Evolutionary conservation across 2,113 vertebrate genomes (phyloP).

Genomic region (Hippocampus barbouri): DNA sequence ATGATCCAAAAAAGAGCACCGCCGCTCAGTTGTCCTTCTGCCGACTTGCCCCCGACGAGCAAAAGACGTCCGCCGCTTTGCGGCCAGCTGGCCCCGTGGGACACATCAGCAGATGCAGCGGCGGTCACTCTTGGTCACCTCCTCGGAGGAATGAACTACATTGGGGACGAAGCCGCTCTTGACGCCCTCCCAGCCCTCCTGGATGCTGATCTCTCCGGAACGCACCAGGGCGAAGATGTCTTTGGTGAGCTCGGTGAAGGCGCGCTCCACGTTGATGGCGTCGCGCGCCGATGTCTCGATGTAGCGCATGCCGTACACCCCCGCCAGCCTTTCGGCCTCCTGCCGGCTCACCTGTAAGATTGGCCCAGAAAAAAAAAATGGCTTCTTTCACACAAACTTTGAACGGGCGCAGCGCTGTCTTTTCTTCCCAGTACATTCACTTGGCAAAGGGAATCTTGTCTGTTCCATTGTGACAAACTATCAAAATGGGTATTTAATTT

Average conservation of each 20-base stretch:
- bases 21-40: constrained; percentile 8
- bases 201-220: constrained; percentile 91
- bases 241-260: constrained; percentile 95
- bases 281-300: constrained; percentile 96
- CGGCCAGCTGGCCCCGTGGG: neutral
- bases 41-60: constrained; percentile 7
- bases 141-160: constrained; percentile 93
- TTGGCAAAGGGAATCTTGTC: too few species aligned
- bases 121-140: constrained; percentile 93
- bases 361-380: neutral
- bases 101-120: constrained; percentile 88
- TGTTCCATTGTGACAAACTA: too few species aligned
- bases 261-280: constrained; percentile 94
- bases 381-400: too few species aligned
- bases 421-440: too few species aligned
- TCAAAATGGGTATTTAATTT: too few species aligned
- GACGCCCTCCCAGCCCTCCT: constrained; percentile 99
- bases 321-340: constrained; percentile 94
- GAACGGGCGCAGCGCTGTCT: too few species aligned
- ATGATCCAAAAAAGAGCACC: constrained; percentile 25
- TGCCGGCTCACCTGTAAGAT: constrained; percentile 74
- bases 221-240: constrained; percentile 97
- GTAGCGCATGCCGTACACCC: constrained; percentile 93
- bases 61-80: constrained; percentile 15
- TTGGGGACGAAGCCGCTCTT: constrained; percentile 98